Percentiles rank a stretch among this genome's conserved stretches.
Evolutionary conservation across 2,888 invertebrate genomes (phyloP).

Genomic region (Aleiodes testaceus): DNA sequence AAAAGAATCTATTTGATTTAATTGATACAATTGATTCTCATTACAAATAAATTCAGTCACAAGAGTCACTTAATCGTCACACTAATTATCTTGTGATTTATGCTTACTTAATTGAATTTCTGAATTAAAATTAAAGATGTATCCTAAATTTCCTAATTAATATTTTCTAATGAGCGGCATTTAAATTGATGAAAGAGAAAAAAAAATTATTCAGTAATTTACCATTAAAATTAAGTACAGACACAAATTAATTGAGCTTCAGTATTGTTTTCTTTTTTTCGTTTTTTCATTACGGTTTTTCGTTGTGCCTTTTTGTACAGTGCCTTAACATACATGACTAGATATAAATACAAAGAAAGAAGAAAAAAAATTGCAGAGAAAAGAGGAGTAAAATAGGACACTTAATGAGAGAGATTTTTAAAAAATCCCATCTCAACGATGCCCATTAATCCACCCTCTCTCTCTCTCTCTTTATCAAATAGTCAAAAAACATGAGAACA

Average conservation of each 20-base stretch:
- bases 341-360: conserved; percentile 56
- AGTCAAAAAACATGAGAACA: background rate
- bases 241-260: too few relatives aligned
- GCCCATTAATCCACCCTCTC: background rate
- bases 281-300: too few relatives aligned
- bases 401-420: background rate
- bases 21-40: background rate
- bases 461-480: background rate
- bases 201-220: background rate
- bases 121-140: background rate
- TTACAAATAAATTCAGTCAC: conserved; percentile 9
- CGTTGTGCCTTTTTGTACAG: conserved; percentile 52
- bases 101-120: conserved; percentile 1
- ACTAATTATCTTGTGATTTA: background rate
- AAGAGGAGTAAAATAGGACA: conserved; percentile 5
- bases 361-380: background rate
- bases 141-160: background rate
- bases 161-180: background rate
- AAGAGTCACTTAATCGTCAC: background rate
- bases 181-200: background rate
- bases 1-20: conserved; percentile 7
- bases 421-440: background rate
- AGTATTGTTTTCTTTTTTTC: too few relatives aligned
- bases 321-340: conserved; percentile 57
- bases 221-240: background rate